phyloP scores from a whole-genome alignment of 2,113 vertebrate species.

The Saccopteryx bilineata region DNA sequence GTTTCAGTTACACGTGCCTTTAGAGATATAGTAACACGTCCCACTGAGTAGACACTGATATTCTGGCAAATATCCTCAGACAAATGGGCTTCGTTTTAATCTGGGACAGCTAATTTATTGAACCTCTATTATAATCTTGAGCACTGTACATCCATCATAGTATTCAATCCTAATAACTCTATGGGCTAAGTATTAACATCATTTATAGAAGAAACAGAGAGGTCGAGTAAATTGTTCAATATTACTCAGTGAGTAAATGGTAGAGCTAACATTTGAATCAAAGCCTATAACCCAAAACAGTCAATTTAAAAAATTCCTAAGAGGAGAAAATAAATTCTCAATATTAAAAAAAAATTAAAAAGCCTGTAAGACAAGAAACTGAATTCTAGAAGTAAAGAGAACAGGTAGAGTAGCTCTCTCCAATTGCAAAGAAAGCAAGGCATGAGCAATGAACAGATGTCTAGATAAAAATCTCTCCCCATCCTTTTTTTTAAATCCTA shows the following conservation, averaged over 20 bases:
- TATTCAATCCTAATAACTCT: neutral
- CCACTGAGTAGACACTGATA: no score
- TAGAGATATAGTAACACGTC: no score
- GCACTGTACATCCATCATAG: neutral
- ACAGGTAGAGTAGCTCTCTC: neutral
- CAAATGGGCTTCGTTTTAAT: neutral
- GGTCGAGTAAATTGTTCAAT: neutral
- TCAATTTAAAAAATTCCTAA: no score
- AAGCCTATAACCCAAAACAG: neutral
- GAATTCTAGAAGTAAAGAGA: slow-evolving; percentile 18
- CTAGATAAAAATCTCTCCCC: neutral
- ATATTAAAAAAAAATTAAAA: neutral
- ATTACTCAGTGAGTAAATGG: neutral
- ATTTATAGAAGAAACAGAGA: neutral
- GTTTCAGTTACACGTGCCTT: no score
- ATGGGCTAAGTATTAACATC: neutral
- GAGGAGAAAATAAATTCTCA: no score
- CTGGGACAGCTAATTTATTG: neutral
- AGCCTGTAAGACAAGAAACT: neutral
- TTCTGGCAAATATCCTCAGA: neutral
- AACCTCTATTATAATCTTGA: neutral
- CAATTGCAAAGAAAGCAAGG: slow-evolving; percentile 13
- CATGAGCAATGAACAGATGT: neutral
- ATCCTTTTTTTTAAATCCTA: neutral
- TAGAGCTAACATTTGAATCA: slow-evolving; percentile 20